Percentiles rank a stretch among this genome's conserved stretches.
phyloP scores from a whole-genome alignment of 2,888 invertebrate species.

The Caenorhabditis sp. region DNA sequence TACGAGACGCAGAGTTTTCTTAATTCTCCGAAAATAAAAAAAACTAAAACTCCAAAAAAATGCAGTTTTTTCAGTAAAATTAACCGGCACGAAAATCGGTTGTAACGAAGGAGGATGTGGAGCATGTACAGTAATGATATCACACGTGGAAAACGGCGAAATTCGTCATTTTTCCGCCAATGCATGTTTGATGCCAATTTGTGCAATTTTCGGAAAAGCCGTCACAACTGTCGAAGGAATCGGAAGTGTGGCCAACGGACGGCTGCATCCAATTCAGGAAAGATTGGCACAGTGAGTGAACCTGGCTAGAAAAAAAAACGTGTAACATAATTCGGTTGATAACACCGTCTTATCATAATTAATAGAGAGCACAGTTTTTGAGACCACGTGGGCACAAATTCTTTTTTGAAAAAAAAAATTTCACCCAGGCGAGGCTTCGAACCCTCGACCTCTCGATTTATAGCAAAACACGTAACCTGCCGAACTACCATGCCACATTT shows the following conservation, averaged over 20 bases:
- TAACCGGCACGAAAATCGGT: conserved; percentile 72
- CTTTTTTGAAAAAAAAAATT: no score
- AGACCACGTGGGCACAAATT: no score
- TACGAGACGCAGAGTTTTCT: no score
- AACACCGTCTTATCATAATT: no score
- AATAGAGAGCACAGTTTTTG: no score
- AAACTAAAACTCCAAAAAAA: no score
- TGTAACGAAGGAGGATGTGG: conserved; percentile 74
- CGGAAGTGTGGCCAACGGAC: conserved; percentile 80
- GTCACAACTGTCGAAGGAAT: conserved; percentile 93
- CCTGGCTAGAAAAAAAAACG: not conserved
- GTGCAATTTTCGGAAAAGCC: conserved; percentile 85
- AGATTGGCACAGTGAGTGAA: conserved; percentile 59
- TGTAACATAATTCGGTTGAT: not conserved
- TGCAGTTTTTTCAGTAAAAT: conserved; percentile 43
- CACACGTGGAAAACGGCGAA: conserved; percentile 30
- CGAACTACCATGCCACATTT: no score
- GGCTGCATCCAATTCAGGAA: conserved; percentile 83
- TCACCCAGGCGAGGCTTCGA: no score
- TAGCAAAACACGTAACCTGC: no score
- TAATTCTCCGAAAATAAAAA: no score
- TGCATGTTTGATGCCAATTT: conserved; percentile 87
- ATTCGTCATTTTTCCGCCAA: conserved; percentile 76
- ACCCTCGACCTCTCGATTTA: no score
- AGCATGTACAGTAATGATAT: conserved; percentile 72